phyloP scores from a whole-genome alignment of 2,888 invertebrate genomes.

The Mythimna lalbum region DNA sequence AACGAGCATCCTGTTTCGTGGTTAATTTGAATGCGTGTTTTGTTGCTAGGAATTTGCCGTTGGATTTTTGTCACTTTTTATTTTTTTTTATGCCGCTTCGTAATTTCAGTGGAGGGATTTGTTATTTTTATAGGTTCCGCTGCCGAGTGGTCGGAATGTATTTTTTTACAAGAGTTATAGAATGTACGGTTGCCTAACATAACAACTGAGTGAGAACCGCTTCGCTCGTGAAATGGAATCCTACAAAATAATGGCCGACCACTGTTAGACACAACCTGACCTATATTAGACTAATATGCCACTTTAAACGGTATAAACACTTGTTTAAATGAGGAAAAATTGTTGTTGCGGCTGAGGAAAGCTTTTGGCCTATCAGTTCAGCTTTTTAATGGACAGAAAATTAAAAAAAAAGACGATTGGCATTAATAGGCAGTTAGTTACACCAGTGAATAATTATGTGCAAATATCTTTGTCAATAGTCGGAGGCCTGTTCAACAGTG shows the following conservation, averaged over 20 bases:
- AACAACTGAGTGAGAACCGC: conserved; percentile 58
- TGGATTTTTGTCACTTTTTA: conserved; percentile 76
- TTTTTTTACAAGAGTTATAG: conserved; percentile 54
- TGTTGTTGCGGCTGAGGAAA: not conserved
- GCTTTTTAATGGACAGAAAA: not conserved
- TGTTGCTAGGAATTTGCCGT: conserved; percentile 78
- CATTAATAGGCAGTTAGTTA: too few species aligned
- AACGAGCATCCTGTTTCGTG: conserved; percentile 86
- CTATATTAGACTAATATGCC: conserved; percentile 69
- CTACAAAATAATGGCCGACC: conserved; percentile 72
- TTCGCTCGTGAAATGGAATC: conserved; percentile 62
- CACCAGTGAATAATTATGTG: too few species aligned
- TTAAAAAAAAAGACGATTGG: not conserved
- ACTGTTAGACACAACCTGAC: conserved; percentile 71
- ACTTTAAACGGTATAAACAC: conserved; percentile 61
- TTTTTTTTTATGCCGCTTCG: conserved; percentile 53
- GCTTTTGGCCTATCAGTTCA: conserved; percentile 9
- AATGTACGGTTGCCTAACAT: conserved; percentile 56
- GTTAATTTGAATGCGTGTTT: conserved; percentile 87
- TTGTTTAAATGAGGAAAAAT: conserved; percentile 51
- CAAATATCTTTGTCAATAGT: too few species aligned
- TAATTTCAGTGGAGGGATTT: conserved; percentile 63
- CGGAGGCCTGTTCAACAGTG: too few species aligned
- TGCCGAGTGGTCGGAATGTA: conserved; percentile 39
- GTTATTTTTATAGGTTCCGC: conserved; percentile 58